Percentiles rank a stretch among this genome's conserved stretches.
Conservation (phyloP, 2,113 vertebrate genomes). For the Callorhinus ursinus region DNA sequence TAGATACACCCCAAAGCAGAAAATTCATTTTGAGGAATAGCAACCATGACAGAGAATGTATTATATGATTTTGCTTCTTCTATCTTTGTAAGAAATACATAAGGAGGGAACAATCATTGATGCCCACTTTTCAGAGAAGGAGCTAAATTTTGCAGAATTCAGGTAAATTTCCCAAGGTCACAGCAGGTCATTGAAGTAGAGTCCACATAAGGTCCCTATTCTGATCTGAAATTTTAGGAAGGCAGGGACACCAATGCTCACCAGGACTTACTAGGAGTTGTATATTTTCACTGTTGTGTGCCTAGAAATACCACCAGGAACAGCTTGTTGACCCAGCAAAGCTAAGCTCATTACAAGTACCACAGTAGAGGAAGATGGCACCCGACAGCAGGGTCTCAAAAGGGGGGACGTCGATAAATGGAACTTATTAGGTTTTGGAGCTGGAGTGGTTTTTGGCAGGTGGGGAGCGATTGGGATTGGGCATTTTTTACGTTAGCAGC, state of each 20-base stretch:
- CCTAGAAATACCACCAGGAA: background rate
- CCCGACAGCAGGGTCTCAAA: background rate
- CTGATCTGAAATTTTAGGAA: background rate
- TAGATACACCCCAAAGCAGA: background rate
- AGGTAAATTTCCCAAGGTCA: background rate
- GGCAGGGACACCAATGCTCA: background rate
- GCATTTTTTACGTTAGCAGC: background rate
- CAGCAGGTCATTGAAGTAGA: too few relatives aligned
- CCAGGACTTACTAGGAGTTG: background rate
- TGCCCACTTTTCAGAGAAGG: background rate
- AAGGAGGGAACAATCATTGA: background rate
- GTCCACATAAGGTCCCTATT: background rate
- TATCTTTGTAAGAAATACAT: background rate
- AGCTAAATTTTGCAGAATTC: background rate
- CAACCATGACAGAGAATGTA: background rate
- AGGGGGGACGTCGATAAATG: background rate
- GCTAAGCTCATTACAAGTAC: background rate
- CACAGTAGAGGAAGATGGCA: rapidly evolving
- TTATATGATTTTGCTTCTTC: background rate
- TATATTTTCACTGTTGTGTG: background rate
- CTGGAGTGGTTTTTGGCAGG: background rate
- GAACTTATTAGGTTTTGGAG: rapidly evolving
- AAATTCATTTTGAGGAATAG: background rate
- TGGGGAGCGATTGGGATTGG: rapidly evolving
- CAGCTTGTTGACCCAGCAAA: background rate